Conservation (phyloP, 1,140 invertebrate genomes). For the Panulirus ornatus region DNA sequence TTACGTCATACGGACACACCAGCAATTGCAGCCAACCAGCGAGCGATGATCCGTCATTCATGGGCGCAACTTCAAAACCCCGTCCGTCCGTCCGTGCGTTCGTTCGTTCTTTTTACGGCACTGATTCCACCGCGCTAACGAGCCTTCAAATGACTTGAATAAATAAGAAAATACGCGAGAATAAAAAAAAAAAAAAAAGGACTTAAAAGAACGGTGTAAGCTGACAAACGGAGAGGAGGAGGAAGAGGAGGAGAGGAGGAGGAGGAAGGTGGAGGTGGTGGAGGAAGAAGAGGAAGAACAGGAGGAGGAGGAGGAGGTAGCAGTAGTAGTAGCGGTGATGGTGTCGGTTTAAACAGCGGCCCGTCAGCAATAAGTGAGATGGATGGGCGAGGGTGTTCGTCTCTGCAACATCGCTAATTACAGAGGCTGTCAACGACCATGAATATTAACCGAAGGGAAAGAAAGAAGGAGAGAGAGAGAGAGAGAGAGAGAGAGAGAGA, state of each 20-base stretch:
- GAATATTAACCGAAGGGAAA: neutral
- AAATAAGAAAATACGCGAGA: no score
- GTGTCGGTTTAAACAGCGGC: neutral
- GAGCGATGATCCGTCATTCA: no score
- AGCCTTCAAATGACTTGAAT: neutral
- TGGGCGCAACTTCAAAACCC: no score
- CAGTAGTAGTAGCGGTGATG: neutral
- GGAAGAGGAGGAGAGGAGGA: no score
- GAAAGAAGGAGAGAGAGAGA: neutral
- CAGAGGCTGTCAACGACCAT: neutral
- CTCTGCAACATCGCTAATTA: neutral
- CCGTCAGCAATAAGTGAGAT: neutral
- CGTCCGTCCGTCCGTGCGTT: no score
- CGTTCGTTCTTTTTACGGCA: no score
- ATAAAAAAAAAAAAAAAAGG: no score
- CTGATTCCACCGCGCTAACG: neutral
- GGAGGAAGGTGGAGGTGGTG: no score
- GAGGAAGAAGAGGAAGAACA: no score
- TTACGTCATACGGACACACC: no score
- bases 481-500: neutral
- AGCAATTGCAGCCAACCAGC: no score
- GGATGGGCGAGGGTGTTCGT: slow-evolving; percentile 1
- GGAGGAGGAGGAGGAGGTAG: no score
- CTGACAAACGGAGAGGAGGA: neutral
- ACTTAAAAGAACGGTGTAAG: neutral